Conservation (phyloP, 2,888 invertebrate species). For the Hemithea aestivaria region DNA sequence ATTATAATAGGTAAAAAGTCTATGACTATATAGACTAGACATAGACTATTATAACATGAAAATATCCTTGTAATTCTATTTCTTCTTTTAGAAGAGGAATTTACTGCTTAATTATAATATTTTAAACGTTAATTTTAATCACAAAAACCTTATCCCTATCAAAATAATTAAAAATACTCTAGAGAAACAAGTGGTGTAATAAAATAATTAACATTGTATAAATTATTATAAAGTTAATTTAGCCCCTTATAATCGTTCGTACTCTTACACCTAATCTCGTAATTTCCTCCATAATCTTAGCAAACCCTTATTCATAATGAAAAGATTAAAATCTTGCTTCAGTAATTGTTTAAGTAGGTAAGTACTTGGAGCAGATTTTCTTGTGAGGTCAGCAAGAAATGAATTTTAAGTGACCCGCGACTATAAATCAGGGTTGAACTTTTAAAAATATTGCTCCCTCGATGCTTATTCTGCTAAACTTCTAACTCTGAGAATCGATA, state of each 20-base stretch:
- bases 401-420: slow-evolving; percentile 26
- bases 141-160: too few species aligned
- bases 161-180: too few species aligned
- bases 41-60: too few species aligned
- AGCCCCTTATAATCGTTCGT: slow-evolving; percentile 31
- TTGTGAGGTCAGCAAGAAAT: slow-evolving; percentile 32
- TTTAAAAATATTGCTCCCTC: slow-evolving; percentile 16
- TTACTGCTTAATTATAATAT: too few species aligned
- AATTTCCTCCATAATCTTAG: slow-evolving; percentile 54
- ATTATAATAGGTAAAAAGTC: too few species aligned
- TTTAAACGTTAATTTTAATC: too few species aligned
- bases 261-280: slow-evolving; percentile 42
- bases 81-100: too few species aligned
- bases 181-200: too few species aligned
- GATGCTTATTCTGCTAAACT: slow-evolving; percentile 4
- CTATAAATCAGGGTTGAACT: slow-evolving; percentile 19
- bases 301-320: slow-evolving; percentile 58
- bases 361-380: slow-evolving; percentile 49
- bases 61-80: too few species aligned
- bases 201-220: neutral
- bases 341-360: slow-evolving; percentile 47
- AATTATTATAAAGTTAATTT: slow-evolving; percentile 26
- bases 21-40: too few species aligned
- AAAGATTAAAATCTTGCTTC: slow-evolving; percentile 60
- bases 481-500: slow-evolving; percentile 5